These are phyloP conservation scores for Jaculus jaculus DNA, from an alignment of 2,113 vertebrate genomes.

Conservation along the genomic window DNA sequence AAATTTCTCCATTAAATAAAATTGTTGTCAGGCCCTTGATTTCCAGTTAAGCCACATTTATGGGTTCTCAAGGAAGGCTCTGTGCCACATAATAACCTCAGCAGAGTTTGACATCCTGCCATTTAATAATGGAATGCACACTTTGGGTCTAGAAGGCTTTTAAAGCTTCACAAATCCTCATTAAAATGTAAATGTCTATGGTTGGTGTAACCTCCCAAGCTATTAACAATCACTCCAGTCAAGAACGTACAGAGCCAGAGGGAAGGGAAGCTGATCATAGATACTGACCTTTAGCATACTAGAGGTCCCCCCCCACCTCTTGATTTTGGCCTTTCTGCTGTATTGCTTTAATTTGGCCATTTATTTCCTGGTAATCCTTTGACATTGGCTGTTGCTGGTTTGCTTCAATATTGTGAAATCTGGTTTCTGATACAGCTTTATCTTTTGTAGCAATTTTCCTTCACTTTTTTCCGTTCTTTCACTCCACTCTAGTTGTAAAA, in stretches of 20 bases:
- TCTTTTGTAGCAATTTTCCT: not conserved
- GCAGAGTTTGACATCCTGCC: conserved; percentile 58
- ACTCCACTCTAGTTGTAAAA: not conserved
- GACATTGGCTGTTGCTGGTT: conserved; percentile 10
- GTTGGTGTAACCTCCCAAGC: conserved; percentile 49
- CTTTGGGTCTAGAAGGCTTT: conserved; percentile 64
- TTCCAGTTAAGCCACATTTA: conserved; percentile 58
- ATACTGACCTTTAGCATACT: conserved; percentile 25
- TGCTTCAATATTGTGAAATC: not conserved
- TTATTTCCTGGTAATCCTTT: conserved; percentile 46
- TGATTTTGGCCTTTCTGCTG: not conserved
- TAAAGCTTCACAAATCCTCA: conserved; percentile 66
- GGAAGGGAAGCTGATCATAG: not conserved
- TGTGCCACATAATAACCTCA: conserved; percentile 52
- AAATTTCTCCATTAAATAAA: conserved; percentile 68
- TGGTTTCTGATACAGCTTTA: not conserved
- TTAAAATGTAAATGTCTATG: conserved; percentile 69
- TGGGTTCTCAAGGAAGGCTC: conserved; percentile 13
- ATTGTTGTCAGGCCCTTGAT: conserved; percentile 27
- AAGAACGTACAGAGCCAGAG: conserved; percentile 9
- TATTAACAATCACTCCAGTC: conserved; percentile 60
- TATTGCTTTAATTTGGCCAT: conserved; percentile 43
- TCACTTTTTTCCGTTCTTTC: not conserved
- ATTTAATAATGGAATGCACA: conserved; percentile 62
- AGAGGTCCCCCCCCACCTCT: not conserved